Conservation (phyloP, 2,113 vertebrate species). For the Enhydra lutris region DNA sequence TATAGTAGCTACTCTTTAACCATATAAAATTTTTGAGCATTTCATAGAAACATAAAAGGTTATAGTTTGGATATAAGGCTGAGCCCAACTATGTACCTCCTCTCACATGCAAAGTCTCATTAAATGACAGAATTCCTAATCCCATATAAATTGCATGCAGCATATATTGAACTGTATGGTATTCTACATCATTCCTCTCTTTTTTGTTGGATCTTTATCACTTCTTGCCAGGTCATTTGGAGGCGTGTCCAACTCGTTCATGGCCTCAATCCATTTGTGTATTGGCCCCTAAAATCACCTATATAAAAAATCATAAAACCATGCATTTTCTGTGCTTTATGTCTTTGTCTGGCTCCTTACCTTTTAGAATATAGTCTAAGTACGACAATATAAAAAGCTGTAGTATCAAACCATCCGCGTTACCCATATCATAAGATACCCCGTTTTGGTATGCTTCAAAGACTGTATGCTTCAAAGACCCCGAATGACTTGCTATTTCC, state of each 20-base stretch:
- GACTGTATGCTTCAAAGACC: background rate
- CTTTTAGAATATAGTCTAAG: background rate
- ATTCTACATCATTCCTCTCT: background rate
- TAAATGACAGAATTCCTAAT: background rate
- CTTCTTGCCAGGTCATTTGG: background rate
- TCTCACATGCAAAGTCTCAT: background rate
- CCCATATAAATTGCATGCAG: background rate
- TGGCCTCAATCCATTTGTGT: background rate
- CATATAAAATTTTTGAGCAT: background rate
- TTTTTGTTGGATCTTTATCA: background rate
- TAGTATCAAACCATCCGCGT: accelerated
- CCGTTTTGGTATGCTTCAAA: background rate
- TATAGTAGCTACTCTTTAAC: background rate
- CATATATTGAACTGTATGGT: background rate
- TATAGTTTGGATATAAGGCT: background rate
- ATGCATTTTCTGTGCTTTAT: background rate
- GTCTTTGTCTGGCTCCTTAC: accelerated
- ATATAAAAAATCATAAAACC: background rate
- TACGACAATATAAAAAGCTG: background rate
- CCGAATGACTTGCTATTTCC: background rate
- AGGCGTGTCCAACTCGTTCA: accelerated
- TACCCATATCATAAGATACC: accelerated
- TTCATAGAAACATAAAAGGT: background rate
- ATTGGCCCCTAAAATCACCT: background rate
- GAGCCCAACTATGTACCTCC: background rate